Base-by-base conservation (phyloP, 1,140 invertebrate species). In the Idris sp. region DNA sequence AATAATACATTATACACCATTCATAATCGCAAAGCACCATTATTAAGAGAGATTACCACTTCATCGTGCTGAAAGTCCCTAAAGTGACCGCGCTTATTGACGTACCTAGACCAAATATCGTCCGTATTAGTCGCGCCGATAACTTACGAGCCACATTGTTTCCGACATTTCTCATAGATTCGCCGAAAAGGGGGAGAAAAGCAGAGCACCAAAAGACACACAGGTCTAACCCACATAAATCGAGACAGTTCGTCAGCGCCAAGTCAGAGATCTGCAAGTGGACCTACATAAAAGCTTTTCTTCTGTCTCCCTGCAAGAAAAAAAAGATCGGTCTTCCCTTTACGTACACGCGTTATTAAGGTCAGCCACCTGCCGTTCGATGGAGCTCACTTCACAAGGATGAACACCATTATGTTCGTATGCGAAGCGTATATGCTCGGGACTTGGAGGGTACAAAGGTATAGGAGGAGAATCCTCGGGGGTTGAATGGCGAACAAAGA, bases 281-380 rank as follows among this genome's bases (percentile, higher is more conserved):
- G 51, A 41, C 68, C 51, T 36, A 31, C 35, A 43, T 6, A 38
- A 35, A 30, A 13, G 36, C 13, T 65, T 64, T 72, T 43, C 28
- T 54, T 54, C 15, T 31, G 26, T n/a, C 43, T 35, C 19, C 22
- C 15, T 11, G 11, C n/a, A 18, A 30, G 28, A 41, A 43, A 41
- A 46, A 43, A 58, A 49, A 54, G 28, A 13, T 74, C 46, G 28
- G 22, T 59, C 41, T 61, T 62, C 41, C 19, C 35, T 41, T 76
- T 78, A 76, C 73, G 68, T 78, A 51, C 68, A 54, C 74, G 79
- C 79, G 80, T 85, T 86, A 86, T 84, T 86, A 86, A 84, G 81
- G 84, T 84, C 84, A 86, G 84, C 84, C 86, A 87, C 86, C 85
- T 85, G 85, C 84, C 86, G 85, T 80, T 86, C 81, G 81, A 85